Conservation (phyloP, 2,113 vertebrate species). For the Xiphias gladius region DNA sequence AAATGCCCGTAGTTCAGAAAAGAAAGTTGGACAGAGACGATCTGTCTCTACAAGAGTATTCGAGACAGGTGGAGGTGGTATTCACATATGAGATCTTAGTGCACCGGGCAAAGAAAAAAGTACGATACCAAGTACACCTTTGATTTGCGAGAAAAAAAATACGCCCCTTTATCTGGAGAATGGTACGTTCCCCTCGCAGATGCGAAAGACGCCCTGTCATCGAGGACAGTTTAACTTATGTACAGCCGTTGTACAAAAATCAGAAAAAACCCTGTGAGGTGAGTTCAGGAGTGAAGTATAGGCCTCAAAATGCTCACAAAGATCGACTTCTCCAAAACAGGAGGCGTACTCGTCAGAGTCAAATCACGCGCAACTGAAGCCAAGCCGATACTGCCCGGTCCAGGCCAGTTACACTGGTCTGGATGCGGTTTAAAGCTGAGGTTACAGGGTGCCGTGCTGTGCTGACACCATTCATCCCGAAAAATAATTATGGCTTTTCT, state of each 20-base stretch:
- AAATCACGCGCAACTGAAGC: constrained; percentile 55
- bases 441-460: constrained; percentile 61
- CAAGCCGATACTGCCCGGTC: constrained; percentile 40
- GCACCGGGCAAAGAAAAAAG: constrained; percentile 28
- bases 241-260: constrained; percentile 53
- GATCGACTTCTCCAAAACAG: constrained; percentile 54
- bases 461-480: constrained; percentile 79
- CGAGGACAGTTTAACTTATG: constrained; percentile 32
- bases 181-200: constrained; percentile 41
- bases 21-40: constrained; percentile 35
- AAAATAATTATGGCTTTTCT: constrained; percentile 85
- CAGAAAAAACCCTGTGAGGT: constrained; percentile 31
- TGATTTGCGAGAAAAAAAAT: constrained; percentile 26
- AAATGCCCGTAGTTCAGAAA: constrained; percentile 59
- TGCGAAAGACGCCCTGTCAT: constrained; percentile 24
- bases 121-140: constrained; percentile 42
- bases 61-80: constrained; percentile 32
- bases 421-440: constrained; percentile 72
- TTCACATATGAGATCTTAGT: constrained; percentile 38
- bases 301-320: constrained; percentile 82
- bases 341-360: constrained; percentile 54
- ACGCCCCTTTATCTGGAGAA: constrained; percentile 21
- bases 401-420: neutral
- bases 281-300: constrained; percentile 90
- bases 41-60: constrained; percentile 32